Base-by-base conservation (phyloP, 2,113 vertebrate species). In the Nycticryphes semicollaris region DNA sequence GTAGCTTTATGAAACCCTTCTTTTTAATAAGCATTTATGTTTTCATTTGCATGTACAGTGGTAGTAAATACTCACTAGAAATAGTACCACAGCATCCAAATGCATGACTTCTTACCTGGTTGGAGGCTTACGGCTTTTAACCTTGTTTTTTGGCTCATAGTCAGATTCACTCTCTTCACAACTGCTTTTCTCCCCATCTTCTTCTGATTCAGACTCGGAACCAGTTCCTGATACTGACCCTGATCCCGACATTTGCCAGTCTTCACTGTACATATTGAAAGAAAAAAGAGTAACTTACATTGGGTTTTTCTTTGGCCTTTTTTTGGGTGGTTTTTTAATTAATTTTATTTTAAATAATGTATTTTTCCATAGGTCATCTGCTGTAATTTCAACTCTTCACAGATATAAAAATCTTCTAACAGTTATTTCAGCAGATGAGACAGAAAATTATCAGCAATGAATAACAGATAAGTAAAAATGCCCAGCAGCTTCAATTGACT, bases 151-250 rank as follows among this genome's bases (percentile, higher is more conserved):
- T 54, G 99, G 99, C 93, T 99, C 99, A 95, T 99, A 99, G 97
- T 99, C 99, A 68, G 99, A 99, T 77, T 99, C 99, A 0, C 99
- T 99, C 91, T 99, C 99, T n/a, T 99, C 99, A 83, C 98, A 99
- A 90, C 97, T 98, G 89, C 98, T 99, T 98, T 97, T 98, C 90
- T 97, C 97, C 90, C 90, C 96, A 57, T 98, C 99, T 62, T 98
- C 98, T 83, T 99, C 99, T 2, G 98, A 98, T 91, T 99, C 98
- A 24, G 98, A 99, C 68, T 98, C 98, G 7, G 98, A 99, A 95
- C 97, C 98, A 81, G 98, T 98, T 86, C 97, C 98, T 0, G 98
- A 98, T 8, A 90, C 82, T 14, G 98, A 99, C 72, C 98, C 99
- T n/a, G 99, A 99, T 60, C 98, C 99, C 12, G 99, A 99, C 98